A percentile compares a stretch with the other conserved stretches of the same genome.
Evolutionary conservation across 1,140 invertebrate genomes (phyloP).

Genomic region (Anadara kagoshimensis): DNA sequence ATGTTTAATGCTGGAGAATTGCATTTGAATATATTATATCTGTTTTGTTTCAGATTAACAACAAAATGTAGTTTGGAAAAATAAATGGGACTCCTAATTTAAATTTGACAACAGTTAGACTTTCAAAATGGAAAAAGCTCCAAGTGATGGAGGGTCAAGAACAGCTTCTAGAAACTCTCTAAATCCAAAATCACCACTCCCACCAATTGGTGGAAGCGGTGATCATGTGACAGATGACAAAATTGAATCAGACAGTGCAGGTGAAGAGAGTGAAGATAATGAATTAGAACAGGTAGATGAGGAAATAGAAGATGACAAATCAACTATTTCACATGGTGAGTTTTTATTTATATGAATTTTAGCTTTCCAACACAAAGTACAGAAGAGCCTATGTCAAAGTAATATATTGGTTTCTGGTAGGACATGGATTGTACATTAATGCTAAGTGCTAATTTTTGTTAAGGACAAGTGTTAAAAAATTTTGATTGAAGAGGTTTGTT

Average conservation of each 20-base stretch:
- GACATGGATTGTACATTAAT: no score
- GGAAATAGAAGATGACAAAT: constrained; percentile 15
- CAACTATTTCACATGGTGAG: constrained; percentile 19
- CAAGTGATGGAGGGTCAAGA: constrained; percentile 1
- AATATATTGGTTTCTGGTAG: no score
- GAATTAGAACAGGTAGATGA: constrained; percentile 1
- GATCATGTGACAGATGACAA: constrained; percentile 7
- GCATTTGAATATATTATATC: no score
- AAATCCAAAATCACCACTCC: constrained; percentile 38
- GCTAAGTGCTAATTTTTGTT: no score
- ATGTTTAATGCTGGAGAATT: no score
- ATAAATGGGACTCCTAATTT: not conserved
- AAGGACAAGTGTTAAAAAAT: no score
- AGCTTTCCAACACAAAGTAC: no score
- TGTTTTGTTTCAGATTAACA: no score
- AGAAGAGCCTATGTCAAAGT: no score
- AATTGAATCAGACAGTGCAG: constrained; percentile 10
- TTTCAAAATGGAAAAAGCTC: constrained; percentile 1
- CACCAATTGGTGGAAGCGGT: constrained; percentile 44
- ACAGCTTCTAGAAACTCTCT: constrained; percentile 6
- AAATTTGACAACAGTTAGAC: constrained; percentile 9
- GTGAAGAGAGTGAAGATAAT: constrained; percentile 13
- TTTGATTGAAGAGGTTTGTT: no score
- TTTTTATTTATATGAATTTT: not conserved
- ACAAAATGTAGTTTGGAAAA: no score